Conservation (phyloP, 2,888 invertebrate genomes). For the Alentia gelatinosa region DNA sequence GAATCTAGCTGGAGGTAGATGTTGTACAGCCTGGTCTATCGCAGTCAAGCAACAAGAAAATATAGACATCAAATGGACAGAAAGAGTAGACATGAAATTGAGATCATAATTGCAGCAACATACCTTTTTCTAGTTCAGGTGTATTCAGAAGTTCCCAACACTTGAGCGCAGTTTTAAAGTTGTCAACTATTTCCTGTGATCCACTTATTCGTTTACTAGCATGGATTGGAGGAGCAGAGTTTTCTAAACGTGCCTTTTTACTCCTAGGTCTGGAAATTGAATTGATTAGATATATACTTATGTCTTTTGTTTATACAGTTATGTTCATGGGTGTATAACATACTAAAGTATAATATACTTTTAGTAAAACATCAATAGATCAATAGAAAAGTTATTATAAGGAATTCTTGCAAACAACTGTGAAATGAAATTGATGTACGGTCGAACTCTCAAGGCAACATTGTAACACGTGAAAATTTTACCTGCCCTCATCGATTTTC, state of each 20-base stretch:
- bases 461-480: background rate
- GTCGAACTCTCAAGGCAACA: background rate
- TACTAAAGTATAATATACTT: no score
- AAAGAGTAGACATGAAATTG: no score
- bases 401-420: background rate
- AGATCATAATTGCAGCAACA: no score
- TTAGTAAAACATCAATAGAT: no score
- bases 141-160: constrained; percentile 91
- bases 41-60: no score
- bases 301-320: no score
- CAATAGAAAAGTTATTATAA: background rate
- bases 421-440: background rate
- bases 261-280: constrained; percentile 4
- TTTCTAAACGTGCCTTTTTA: constrained; percentile 59
- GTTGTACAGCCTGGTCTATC: no score
- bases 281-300: background rate
- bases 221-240: constrained; percentile 68
- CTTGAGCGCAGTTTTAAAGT: constrained; percentile 90
- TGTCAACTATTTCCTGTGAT: constrained; percentile 81
- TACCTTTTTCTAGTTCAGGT: constrained; percentile 77
- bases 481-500: background rate
- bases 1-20: no score
- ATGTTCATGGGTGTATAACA: no score
- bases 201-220: constrained; percentile 68
- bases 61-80: no score